Conservation (phyloP, 1,140 invertebrate species). For the Megalonaias nervosa region DNA sequence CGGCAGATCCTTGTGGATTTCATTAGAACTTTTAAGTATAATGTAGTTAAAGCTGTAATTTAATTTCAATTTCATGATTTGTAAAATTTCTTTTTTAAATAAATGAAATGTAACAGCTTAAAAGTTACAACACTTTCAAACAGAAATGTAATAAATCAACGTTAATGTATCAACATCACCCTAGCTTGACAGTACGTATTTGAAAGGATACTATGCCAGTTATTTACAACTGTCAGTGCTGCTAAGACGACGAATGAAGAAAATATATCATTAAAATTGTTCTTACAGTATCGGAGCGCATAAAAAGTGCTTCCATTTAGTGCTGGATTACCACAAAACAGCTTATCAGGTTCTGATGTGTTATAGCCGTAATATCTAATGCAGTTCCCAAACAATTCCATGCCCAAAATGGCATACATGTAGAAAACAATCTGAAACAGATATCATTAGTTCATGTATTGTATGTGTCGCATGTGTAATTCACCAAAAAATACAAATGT, state of each 20-base stretch:
- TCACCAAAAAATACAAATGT: not conserved
- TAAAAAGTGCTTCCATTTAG: constrained; percentile 9
- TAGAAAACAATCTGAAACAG: constrained; percentile 31
- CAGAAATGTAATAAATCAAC: too few relatives aligned
- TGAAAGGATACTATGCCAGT: constrained; percentile 34
- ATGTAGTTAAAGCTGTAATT: too few relatives aligned
- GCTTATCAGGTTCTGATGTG: constrained; percentile 22
- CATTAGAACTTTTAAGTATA: too few relatives aligned
- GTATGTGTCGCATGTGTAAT: not conserved
- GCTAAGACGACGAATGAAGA: constrained; percentile 21
- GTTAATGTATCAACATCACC: too few relatives aligned
- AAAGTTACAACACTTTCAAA: too few relatives aligned
- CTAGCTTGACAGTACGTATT: too few relatives aligned
- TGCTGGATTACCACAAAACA: constrained; percentile 17
- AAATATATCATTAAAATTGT: constrained; percentile 30
- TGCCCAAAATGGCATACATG: constrained; percentile 65
- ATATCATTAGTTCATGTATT: not conserved
- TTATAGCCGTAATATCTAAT: constrained; percentile 62
- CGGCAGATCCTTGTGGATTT: too few relatives aligned
- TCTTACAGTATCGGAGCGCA: constrained; percentile 14
- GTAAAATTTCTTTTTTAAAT: too few relatives aligned
- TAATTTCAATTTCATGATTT: too few relatives aligned
- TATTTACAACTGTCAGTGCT: constrained; percentile 21
- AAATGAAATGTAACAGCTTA: too few relatives aligned
- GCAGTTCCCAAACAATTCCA: constrained; percentile 71